Base-by-base conservation (phyloP, 2,888 invertebrate genomes). In the Dynastes grantii region DNA sequence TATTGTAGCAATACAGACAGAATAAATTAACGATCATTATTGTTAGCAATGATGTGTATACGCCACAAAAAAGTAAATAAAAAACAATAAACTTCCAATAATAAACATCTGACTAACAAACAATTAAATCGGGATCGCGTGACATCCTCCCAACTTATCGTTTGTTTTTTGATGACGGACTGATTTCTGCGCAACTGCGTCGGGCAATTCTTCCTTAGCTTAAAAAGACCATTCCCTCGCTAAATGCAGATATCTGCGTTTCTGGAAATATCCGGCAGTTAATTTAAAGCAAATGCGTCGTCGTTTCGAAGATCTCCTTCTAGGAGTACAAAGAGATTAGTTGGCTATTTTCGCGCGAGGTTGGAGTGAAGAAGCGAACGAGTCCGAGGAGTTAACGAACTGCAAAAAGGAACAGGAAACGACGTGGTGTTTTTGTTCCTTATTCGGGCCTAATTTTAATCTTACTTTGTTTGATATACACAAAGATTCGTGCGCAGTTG, bases 231-330 rank as follows among this genome's bases (percentile, higher is more conserved):
- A 55, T n/a, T 32, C 65, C 16, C 2, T 22, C 5, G 5, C 16
- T 65, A 65, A 37, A 37, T n/a, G 9, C 49, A 45, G 45, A 40
- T 37, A 22, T 45, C 22, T 5, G 40, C 13, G 65, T 9, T 45
- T 67, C 65, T 45, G 45, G 65, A 67, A 67, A 67, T 67, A 67
- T 45, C 65, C 45, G 16, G 22, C 2, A 22, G 45, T 67, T 45
- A 67, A 67, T 67, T 67, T 45, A 67, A 22, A 45, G 45, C 45
- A 22, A 67, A 8, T 45, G 45, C 22, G 65, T 37, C 22, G 9
- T 40, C 45, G 13, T 16, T 16, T 5, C 22, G 16, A 16, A 37
- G 37, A 40, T 40, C 37, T 65, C 65, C 9, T 64, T 45, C 22
- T 45, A 45, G 40, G 65, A 67, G 4, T 6, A 67, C 65, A 67